These are phyloP conservation scores for Spermophilus dauricus DNA, from an alignment of 2,113 vertebrate species.

Conservation along the genomic window DNA sequence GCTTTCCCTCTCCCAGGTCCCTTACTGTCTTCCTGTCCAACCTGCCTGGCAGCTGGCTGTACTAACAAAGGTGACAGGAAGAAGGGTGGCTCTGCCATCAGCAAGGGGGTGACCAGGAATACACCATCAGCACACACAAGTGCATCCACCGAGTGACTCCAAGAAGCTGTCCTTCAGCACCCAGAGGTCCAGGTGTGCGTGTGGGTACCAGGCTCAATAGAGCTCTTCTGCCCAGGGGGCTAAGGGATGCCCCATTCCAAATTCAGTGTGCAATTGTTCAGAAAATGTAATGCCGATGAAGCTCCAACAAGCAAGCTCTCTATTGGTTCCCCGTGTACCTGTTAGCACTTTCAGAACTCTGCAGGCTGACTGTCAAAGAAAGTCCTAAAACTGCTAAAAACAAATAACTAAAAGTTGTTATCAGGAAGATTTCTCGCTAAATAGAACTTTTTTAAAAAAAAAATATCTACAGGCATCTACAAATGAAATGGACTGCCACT, in stretches of 20 bases:
- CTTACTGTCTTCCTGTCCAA: neutral
- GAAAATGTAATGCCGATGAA: neutral
- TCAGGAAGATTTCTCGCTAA: neutral
- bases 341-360: neutral
- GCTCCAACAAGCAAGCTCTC: neutral
- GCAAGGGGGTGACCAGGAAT: neutral
- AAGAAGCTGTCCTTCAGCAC: neutral
- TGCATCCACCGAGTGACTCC: neutral
- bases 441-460: neutral
- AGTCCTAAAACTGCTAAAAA: neutral
- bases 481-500: neutral
- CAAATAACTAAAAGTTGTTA: neutral
- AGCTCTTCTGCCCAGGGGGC: neutral
- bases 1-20: neutral
- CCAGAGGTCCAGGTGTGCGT: neutral
- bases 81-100: neutral
- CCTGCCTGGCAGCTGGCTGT: neutral
- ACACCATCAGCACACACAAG: neutral
- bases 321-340: neutral
- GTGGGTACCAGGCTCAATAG: neutral
- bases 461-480: no score
- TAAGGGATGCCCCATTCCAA: neutral
- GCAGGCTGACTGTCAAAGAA: neutral
- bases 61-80: neutral
- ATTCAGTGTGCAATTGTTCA: neutral